Evolutionary conservation across 2,113 vertebrate genomes (phyloP).

Genomic region (Solea solea): DNA sequence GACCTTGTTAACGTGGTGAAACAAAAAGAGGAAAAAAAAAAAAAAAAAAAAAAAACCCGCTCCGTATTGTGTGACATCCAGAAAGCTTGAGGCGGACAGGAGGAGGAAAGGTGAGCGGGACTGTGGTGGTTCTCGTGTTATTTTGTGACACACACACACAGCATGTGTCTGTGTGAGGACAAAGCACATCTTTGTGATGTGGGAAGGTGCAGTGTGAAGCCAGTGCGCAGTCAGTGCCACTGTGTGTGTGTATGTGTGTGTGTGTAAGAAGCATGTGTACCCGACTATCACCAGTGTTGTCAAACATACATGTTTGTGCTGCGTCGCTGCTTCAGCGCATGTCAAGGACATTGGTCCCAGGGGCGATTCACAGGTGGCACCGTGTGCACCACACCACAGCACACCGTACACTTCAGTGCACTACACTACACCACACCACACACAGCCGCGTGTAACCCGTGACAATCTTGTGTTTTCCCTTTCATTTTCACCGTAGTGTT

Average conservation of each 20-base stretch:
- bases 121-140: conserved; percentile 14
- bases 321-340: conserved; percentile 7
- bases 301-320: conserved; percentile 5
- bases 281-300: conserved; percentile 17
- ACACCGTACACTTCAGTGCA: neutral
- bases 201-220: conserved; percentile 45
- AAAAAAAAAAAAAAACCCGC: conserved; percentile 5
- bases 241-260: neutral
- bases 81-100: conserved; percentile 18
- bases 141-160: conserved; percentile 3
- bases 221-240: conserved; percentile 45
- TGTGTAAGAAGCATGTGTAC: neutral
- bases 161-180: conserved; percentile 55
- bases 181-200: conserved; percentile 35
- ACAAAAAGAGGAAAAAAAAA: conserved; percentile 47
- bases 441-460: neutral
- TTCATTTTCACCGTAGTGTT: neutral
- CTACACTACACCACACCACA: neutral
- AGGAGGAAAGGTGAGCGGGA: conserved; percentile 71
- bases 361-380: conserved; percentile 67
- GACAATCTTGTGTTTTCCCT: too few species aligned
- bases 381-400: neutral
- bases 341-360: conserved; percentile 60
- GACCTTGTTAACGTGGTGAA: conserved; percentile 54
- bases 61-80: conserved; percentile 53